Conservation (phyloP, 2,113 vertebrate species). For the Fregata magnificens region DNA sequence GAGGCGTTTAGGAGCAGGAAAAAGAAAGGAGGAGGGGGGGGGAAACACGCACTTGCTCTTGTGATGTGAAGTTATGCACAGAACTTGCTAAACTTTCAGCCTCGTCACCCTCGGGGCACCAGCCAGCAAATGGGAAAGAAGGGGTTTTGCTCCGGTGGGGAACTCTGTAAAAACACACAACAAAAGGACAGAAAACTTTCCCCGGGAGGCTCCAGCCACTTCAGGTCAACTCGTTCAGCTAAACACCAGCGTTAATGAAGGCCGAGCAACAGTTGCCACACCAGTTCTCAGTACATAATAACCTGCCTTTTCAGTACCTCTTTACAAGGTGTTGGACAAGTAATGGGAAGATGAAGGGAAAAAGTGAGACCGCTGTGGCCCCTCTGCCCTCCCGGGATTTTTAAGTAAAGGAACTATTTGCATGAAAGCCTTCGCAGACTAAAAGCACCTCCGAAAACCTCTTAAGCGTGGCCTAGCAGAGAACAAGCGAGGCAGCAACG, state of each 20-base stretch:
- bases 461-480: background rate
- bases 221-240: constrained; percentile 16
- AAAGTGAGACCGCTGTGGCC: background rate
- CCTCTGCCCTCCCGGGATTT: background rate
- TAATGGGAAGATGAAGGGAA: background rate
- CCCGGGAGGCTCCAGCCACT: background rate
- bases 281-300: constrained; percentile 26
- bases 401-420: background rate
- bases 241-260: background rate
- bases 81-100: constrained; percentile 58
- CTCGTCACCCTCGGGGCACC: constrained; percentile 36
- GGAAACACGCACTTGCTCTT: constrained; percentile 36
- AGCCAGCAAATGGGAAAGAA: constrained; percentile 1
- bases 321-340: background rate
- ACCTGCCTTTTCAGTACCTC: background rate
- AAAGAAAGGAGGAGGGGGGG: background rate
- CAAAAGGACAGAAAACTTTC: background rate
- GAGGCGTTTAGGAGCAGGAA: constrained; percentile 69
- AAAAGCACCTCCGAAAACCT: background rate
- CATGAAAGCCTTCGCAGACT: background rate
- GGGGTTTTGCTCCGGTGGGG: constrained; percentile 19
- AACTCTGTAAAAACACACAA: background rate
- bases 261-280: constrained; percentile 6
- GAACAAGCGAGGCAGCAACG: background rate
- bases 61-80: constrained; percentile 61